Conservation (phyloP, 2,113 vertebrate genomes). For the Ascaphus truei region DNA sequence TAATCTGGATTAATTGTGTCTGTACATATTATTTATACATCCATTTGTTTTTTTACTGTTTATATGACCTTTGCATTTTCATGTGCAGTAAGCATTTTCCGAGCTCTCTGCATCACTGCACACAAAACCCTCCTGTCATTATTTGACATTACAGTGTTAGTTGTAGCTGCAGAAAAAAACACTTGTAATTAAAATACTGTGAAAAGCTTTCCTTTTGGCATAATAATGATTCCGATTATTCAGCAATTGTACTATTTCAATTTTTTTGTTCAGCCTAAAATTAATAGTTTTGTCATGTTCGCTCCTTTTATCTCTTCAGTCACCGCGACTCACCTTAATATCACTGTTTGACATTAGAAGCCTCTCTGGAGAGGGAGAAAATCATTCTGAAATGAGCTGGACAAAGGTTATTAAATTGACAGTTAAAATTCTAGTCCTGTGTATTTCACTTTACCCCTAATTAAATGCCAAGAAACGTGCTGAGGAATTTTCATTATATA, state of each 20-base stretch:
- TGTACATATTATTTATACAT: neutral
- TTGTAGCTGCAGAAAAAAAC: neutral
- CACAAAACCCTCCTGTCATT: neutral
- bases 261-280: slow-evolving; percentile 31
- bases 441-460: slow-evolving; percentile 59
- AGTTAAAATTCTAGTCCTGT: slow-evolving; percentile 62
- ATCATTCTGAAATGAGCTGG: slow-evolving; percentile 62
- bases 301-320: slow-evolving; percentile 47
- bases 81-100: neutral
- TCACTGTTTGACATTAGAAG: slow-evolving; percentile 63
- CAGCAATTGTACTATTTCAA: neutral
- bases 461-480: slow-evolving; percentile 55
- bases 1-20: no score
- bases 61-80: neutral
- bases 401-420: slow-evolving; percentile 67
- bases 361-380: slow-evolving; percentile 60
- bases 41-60: neutral
- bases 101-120: neutral
- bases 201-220: neutral
- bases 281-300: slow-evolving; percentile 59
- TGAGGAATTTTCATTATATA: slow-evolving; percentile 39
- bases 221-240: slow-evolving; percentile 1
- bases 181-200: slow-evolving; percentile 7
- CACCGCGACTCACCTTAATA: slow-evolving; percentile 58
- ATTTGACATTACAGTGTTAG: neutral